Conservation (phyloP, 2,113 vertebrate species). For the Boulengeromyrus knoepffleri region DNA sequence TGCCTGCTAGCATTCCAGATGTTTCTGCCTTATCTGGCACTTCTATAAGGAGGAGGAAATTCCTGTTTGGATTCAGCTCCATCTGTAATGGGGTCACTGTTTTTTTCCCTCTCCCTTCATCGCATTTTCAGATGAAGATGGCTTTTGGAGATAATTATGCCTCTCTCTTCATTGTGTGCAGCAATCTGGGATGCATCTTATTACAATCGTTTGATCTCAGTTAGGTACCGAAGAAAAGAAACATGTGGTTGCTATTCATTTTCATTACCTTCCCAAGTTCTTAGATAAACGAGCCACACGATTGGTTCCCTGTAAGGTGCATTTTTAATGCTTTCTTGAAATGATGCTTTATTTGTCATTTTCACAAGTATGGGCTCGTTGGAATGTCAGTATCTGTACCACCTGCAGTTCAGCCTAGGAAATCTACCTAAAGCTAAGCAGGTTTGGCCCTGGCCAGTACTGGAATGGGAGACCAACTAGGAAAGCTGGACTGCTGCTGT, state of each 20-base stretch:
- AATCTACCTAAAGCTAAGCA: not conserved
- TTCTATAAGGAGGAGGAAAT: not conserved
- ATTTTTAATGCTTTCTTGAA: not conserved
- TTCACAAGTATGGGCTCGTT: not conserved
- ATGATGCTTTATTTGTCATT: not conserved
- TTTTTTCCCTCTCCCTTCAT: not conserved
- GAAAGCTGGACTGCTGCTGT: not conserved
- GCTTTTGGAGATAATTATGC: not conserved
- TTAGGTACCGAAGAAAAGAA: conserved; percentile 43
- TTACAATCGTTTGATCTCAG: conserved; percentile 32
- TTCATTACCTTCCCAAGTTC: not conserved
- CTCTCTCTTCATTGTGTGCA: conserved; percentile 10
- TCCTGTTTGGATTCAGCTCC: not conserved
- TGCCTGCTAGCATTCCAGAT: conserved; percentile 17
- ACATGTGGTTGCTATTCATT: conserved; percentile 23
- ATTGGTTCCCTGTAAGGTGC: not conserved
- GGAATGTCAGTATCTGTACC: not conserved
- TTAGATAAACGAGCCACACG: not conserved
- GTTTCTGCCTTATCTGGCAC: conserved; percentile 22
- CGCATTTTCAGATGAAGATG: not conserved
- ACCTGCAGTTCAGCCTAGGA: not conserved
- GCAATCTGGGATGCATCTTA: not conserved
- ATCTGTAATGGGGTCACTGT: not conserved
- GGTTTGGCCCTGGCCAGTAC: not conserved
- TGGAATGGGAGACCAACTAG: too few species aligned